These are phyloP conservation scores for Hyposoter dolosus DNA, from an alignment of 2,888 invertebrate genomes.

Conservation along the genomic window DNA sequence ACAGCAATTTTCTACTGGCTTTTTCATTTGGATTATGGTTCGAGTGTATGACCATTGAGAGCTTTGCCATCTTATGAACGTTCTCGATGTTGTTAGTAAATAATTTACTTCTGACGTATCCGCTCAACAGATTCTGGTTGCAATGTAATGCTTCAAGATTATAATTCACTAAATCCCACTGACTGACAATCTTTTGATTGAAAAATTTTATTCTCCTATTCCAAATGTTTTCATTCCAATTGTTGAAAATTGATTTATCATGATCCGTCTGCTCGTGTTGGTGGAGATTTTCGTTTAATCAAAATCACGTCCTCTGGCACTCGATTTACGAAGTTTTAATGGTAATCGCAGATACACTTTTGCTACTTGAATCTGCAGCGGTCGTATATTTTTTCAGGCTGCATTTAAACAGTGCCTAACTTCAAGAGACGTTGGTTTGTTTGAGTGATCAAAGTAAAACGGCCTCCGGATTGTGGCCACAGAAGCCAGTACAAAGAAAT, in stretches of 20 bases:
- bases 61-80: background rate
- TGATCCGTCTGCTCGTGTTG: background rate
- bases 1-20: background rate
- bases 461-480: background rate
- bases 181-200: too few species aligned
- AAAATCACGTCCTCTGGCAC: background rate
- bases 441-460: background rate
- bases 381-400: background rate
- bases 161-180: too few species aligned
- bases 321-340: background rate
- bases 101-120: too few species aligned
- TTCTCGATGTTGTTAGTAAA: too few species aligned
- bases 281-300: background rate
- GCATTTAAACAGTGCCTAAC: background rate
- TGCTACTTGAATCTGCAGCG: background rate
- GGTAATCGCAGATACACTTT: background rate
- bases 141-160: too few species aligned
- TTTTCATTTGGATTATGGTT: background rate
- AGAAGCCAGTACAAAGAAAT: constrained; percentile 24
- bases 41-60: background rate
- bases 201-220: background rate
- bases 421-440: background rate
- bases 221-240: background rate
- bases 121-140: too few species aligned
- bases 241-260: background rate